Conservation (phyloP, 1,140 invertebrate genomes). For the Zophobas morio region DNA sequence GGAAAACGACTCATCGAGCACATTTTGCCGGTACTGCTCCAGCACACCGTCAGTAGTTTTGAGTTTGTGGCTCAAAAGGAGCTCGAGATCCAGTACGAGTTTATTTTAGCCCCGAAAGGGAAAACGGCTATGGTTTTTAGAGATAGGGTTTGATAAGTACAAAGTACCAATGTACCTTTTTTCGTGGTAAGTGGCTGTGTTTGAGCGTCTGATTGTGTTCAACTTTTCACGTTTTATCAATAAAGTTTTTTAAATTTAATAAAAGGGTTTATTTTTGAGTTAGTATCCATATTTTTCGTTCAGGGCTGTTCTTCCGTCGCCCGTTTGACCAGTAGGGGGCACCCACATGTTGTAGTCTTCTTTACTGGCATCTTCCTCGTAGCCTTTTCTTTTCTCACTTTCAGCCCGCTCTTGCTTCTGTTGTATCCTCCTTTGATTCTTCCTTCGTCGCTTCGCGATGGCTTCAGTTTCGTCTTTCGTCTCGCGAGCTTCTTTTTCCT, state of each 20-base stretch:
- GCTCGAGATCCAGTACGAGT: slow-evolving; percentile 83
- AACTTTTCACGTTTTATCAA: too few species aligned
- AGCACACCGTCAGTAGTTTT: slow-evolving; percentile 81
- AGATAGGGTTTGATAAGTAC: slow-evolving; percentile 64
- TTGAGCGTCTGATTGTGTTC: too few species aligned
- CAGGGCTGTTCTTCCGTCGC: slow-evolving; percentile 84
- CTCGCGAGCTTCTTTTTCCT: neutral
- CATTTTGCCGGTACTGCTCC: slow-evolving; percentile 81
- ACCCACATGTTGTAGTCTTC: slow-evolving; percentile 84
- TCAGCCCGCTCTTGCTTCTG: slow-evolving; percentile 66
- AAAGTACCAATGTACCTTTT: neutral
- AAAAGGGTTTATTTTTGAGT: too few species aligned
- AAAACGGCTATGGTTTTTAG: slow-evolving; percentile 78
- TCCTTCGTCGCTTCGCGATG: slow-evolving; percentile 20
- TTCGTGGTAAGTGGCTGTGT: too few species aligned
- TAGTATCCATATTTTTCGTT: slow-evolving; percentile 90
- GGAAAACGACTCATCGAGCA: slow-evolving; percentile 87
- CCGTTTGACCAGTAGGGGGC: slow-evolving; percentile 82
- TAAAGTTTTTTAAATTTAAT: too few species aligned
- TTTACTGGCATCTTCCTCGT: slow-evolving; percentile 70
- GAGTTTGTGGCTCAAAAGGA: slow-evolving; percentile 78
- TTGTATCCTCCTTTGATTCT: slow-evolving; percentile 63
- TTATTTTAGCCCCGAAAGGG: slow-evolving; percentile 81
- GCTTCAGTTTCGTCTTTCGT: neutral
- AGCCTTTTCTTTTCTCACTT: slow-evolving; percentile 66